Evolutionary conservation across 2,797 vertebrate species (phyloP).

Genomic region (Pterois miles): DNA sequence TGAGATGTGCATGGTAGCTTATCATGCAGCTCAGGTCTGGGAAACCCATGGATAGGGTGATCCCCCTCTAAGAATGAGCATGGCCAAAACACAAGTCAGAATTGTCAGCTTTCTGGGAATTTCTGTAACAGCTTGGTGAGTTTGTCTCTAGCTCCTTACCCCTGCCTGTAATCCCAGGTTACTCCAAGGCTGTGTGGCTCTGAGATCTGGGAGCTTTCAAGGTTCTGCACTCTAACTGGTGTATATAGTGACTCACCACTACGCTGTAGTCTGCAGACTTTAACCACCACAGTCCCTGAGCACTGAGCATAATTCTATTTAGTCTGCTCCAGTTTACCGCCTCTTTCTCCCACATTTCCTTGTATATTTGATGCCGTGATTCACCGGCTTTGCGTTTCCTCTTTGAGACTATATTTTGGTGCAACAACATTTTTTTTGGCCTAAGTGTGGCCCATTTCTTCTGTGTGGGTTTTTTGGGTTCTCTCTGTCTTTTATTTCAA

Average conservation of each 20-base stretch:
- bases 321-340: constrained; percentile 53
- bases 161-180: constrained; percentile 53
- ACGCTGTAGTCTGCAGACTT: constrained; percentile 48
- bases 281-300: constrained; percentile 54
- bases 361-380: constrained; percentile 47
- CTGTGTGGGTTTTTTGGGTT: constrained; percentile 44
- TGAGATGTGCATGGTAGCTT: neutral
- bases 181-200: constrained; percentile 50
- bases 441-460: constrained; percentile 58
- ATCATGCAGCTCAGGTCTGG: neutral
- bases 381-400: constrained; percentile 36
- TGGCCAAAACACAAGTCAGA: constrained; percentile 14
- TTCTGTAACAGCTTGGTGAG: constrained; percentile 14
- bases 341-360: constrained; percentile 46
- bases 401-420: constrained; percentile 31
- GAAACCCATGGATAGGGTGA: constrained; percentile 1
- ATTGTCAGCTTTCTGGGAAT: constrained; percentile 11
- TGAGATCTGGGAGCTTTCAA: constrained; percentile 45
- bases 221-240: constrained; percentile 54
- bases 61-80: neutral
- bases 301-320: constrained; percentile 54
- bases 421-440: constrained; percentile 1
- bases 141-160: constrained; percentile 29
- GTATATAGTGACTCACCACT: constrained; percentile 62
- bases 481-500: constrained; percentile 47